A percentile compares a stretch with the other conserved stretches of the same genome.
phyloP scores from a whole-genome alignment of 1,140 invertebrate species.

The Goniozus legneri region DNA sequence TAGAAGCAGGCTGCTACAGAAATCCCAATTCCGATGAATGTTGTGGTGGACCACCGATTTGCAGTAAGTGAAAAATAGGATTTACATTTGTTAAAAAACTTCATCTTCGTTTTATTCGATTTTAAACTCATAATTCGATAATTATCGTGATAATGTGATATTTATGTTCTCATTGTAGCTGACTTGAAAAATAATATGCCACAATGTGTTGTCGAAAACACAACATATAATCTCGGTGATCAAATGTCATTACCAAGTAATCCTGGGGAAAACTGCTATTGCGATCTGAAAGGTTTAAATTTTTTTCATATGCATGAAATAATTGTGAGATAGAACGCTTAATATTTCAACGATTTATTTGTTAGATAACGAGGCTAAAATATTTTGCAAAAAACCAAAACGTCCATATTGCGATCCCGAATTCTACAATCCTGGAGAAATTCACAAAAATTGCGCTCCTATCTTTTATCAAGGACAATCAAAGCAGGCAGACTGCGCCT shows the following conservation, averaged over 20 bases:
- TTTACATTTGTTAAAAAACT: too few species aligned
- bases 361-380: conserved; percentile 40
- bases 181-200: conserved; percentile 9
- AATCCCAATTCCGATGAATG: conserved; percentile 8
- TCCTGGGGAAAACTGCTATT: conserved; percentile 17
- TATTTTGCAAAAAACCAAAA: conserved; percentile 26
- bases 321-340: too few species aligned
- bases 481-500: conserved; percentile 20
- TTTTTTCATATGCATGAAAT: too few species aligned
- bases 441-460: conserved; percentile 31
- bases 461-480: conserved; percentile 23
- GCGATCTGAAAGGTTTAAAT: conserved; percentile 23
- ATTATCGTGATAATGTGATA: neutral
- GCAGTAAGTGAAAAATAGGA: conserved; percentile 38
- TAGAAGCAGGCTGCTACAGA: conserved; percentile 16
- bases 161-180: conserved; percentile 13
- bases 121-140: too few species aligned
- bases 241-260: conserved; percentile 12
- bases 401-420: conserved; percentile 18
- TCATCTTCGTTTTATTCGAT: too few species aligned
- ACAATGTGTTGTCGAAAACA: conserved; percentile 32
- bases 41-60: conserved; percentile 20
- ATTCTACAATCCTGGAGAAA: conserved; percentile 1
- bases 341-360: too few species aligned
- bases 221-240: conserved; percentile 30